These are phyloP conservation scores for Alectoris magna DNA, from an alignment of 2,797 vertebrate genomes.

Conservation along the genomic window DNA sequence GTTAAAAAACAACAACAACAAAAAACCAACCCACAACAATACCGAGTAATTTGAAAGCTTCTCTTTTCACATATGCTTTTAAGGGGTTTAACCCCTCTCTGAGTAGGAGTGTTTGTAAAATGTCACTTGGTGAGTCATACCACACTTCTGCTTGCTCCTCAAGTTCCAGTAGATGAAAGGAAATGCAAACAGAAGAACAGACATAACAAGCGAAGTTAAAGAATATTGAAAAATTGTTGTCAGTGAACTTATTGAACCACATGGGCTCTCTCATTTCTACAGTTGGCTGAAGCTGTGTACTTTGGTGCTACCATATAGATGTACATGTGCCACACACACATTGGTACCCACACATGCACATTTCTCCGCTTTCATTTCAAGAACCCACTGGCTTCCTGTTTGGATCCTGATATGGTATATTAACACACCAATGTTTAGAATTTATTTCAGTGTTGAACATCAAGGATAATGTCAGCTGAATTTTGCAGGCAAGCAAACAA, in stretches of 20 bases:
- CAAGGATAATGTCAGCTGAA: not conserved
- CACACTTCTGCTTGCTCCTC: not conserved
- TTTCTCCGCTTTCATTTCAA: not conserved
- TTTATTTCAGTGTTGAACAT: not conserved
- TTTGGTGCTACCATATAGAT: not conserved
- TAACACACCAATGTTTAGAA: not conserved
- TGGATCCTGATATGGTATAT: not conserved
- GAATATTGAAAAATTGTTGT: not conserved
- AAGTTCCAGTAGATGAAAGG: slow-evolving; percentile 15
- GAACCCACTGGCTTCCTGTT: not conserved
- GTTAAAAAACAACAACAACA: not conserved
- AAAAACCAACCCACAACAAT: not conserved
- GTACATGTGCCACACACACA: not conserved
- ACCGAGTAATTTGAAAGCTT: not conserved
- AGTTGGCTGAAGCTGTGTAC: not conserved
- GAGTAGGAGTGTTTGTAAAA: slow-evolving; percentile 9
- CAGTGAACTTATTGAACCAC: not conserved
- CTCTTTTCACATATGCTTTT: not conserved
- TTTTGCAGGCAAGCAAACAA: not conserved
- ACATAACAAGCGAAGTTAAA: not conserved
- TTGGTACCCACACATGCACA: not conserved
- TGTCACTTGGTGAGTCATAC: not conserved
- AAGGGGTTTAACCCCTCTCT: slow-evolving; percentile 14
- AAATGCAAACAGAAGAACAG: not conserved
- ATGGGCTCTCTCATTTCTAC: not conserved